Conservation (phyloP, 2,113 vertebrate genomes). For the Pogonocichla stellata region DNA sequence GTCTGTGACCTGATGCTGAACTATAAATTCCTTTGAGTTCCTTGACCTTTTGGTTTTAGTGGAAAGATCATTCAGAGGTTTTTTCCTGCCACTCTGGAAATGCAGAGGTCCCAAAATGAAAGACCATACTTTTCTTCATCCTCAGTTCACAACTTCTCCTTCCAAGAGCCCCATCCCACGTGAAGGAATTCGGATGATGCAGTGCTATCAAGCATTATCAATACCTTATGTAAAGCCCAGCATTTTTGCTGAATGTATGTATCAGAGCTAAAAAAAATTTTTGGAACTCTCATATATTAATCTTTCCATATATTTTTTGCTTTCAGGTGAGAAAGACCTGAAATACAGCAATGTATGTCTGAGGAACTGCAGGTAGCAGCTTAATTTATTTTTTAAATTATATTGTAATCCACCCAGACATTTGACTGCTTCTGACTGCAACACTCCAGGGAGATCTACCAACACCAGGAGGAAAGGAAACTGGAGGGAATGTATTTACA, state of each 20-base stretch:
- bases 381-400: neutral
- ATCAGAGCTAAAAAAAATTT: neutral
- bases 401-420: neutral
- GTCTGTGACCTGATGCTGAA: neutral
- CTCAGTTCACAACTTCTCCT: neutral
- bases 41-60: neutral
- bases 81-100: neutral
- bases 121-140: neutral
- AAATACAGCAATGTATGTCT: neutral
- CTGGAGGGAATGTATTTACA: neutral
- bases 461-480: neutral
- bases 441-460: neutral
- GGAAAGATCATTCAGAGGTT: neutral
- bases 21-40: neutral
- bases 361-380: neutral
- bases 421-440: rapidly evolving
- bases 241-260: neutral
- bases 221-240: neutral
- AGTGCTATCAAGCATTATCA: neutral
- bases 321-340: neutral
- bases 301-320: neutral
- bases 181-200: neutral
- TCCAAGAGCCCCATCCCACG: neutral
- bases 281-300: neutral
- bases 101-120: neutral